Evolutionary conservation across 2,797 vertebrate species (phyloP).

Genomic region (Hapalemur alaotrensis): DNA sequence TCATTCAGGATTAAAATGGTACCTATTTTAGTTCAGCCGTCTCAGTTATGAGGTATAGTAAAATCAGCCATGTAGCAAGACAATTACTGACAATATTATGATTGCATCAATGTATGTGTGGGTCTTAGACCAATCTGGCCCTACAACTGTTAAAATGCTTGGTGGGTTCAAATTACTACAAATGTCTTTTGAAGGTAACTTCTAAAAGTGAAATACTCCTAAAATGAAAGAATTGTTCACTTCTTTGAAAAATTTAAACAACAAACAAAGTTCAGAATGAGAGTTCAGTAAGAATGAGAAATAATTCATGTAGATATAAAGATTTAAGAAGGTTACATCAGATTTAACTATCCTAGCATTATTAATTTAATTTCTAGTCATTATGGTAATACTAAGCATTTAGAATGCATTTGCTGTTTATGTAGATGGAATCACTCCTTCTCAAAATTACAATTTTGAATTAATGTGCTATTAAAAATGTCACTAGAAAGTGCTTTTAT

Average conservation of each 20-base stretch:
- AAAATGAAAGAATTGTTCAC: not conserved
- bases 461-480: slow-evolving; percentile 84
- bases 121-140: not conserved
- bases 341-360: slow-evolving; percentile 81
- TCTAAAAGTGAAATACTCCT: slow-evolving; percentile 20
- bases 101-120: not conserved
- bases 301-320: slow-evolving; percentile 71
- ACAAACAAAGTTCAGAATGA: slow-evolving; percentile 67
- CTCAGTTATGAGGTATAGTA: not conserved
- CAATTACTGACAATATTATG: not conserved
- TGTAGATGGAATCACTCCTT: slow-evolving; percentile 77
- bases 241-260: slow-evolving; percentile 65
- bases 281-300: slow-evolving; percentile 73
- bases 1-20: slow-evolving; percentile 15
- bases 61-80: not conserved
- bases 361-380: slow-evolving; percentile 84
- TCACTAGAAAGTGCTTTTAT: slow-evolving; percentile 81
- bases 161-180: not conserved
- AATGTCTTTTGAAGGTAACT: slow-evolving; percentile 40
- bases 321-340: slow-evolving; percentile 77
- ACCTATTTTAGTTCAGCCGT: not conserved
- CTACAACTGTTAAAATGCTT: not conserved
- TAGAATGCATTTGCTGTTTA: slow-evolving; percentile 84
- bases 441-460: slow-evolving; percentile 81
- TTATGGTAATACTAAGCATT: slow-evolving; percentile 83